Conservation (phyloP, 2,888 invertebrate species). For the Serripes groenlandicus region DNA sequence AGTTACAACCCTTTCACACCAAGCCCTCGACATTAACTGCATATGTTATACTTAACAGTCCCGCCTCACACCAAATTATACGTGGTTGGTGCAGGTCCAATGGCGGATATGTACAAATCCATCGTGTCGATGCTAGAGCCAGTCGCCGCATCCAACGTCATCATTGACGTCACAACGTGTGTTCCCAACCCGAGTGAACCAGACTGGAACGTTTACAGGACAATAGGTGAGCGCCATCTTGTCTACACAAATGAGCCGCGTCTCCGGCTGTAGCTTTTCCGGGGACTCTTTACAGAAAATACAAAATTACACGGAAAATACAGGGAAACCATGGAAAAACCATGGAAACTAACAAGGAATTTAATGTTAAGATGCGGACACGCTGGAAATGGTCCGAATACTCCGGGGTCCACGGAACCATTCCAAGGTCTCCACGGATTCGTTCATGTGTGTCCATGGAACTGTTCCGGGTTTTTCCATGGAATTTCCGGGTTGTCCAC, state of each 20-base stretch:
- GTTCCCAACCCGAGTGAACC: constrained; percentile 91
- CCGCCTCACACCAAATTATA: constrained; percentile 87
- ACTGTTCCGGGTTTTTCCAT: too few species aligned
- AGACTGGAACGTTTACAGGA: constrained; percentile 81
- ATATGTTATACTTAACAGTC: constrained; percentile 49
- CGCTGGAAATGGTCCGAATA: too few species aligned
- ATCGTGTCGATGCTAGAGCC: constrained; percentile 88
- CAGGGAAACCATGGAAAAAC: too few species aligned
- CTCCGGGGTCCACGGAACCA: too few species aligned
- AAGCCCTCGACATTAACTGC: too few species aligned
- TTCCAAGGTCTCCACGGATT: too few species aligned
- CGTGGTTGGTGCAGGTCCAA: constrained; percentile 90
- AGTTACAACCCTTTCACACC: too few species aligned
- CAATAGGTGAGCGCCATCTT: constrained; percentile 76
- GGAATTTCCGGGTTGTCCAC: too few species aligned
- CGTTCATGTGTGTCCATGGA: too few species aligned
- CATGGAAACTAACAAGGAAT: too few species aligned
- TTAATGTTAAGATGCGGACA: too few species aligned
- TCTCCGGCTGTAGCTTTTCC: background rate
- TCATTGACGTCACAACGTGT: constrained; percentile 90
- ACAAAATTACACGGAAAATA: too few species aligned
- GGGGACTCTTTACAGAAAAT: background rate
- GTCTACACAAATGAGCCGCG: background rate
- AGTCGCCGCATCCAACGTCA: constrained; percentile 77
- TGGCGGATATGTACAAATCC: constrained; percentile 89